These are phyloP conservation scores for Beroe ovata DNA, from an alignment of 37 sponge, comb jelly and placozoan genomes.

Conservation along the genomic window DNA sequence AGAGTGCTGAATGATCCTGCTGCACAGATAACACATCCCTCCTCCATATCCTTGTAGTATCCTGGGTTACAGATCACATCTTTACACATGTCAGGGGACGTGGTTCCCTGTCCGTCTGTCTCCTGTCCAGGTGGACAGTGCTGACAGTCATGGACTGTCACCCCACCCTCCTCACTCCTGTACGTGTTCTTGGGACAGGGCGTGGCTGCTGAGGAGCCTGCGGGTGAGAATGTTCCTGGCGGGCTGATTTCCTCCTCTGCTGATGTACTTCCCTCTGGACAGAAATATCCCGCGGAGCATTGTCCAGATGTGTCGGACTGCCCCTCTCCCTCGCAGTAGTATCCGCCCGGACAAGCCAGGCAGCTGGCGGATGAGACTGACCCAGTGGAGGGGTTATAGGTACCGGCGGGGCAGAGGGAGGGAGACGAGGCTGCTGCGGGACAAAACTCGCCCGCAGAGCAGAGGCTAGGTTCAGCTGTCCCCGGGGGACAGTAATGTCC, in stretches of 20 bases:
- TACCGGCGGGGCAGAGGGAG: slow-evolving; percentile 18
- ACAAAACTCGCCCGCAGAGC: background rate
- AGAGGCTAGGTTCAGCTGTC: background rate
- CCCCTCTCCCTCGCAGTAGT: background rate
- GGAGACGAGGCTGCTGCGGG: background rate
- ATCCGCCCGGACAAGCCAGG: slow-evolving; percentile 4
- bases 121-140: background rate
- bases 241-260: background rate
- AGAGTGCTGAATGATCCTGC: slow-evolving; percentile 17
- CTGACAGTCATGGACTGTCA: background rate
- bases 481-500: slow-evolving; percentile 46
- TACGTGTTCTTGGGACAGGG: slow-evolving; percentile 12
- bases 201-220: slow-evolving; percentile 12
- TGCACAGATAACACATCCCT: background rate
- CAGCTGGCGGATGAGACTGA: background rate
- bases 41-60: background rate
- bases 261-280: background rate
- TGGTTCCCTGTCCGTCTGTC: background rate
- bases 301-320: background rate
- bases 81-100: background rate
- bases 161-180: background rate
- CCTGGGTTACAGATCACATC: background rate
- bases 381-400: slow-evolving; percentile 9
- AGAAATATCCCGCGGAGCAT: slow-evolving; percentile 37
- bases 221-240: background rate